phyloP scores from a whole-genome alignment of 2,797 vertebrate species.

The Gambelia wislizenii region DNA sequence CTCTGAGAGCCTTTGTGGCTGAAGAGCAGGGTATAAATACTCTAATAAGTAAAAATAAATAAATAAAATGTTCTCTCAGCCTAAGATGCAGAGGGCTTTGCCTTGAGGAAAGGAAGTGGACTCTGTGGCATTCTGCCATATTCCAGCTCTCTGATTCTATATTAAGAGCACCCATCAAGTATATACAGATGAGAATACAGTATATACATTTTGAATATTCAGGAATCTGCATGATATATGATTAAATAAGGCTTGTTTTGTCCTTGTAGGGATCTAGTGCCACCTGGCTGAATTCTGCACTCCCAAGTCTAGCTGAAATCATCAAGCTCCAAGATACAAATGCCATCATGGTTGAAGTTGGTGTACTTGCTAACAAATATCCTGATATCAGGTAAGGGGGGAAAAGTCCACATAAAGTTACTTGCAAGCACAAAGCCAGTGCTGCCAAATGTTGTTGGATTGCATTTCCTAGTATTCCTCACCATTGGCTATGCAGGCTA shows the following conservation, averaged over 20 bases:
- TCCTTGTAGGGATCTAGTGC: constrained; percentile 79
- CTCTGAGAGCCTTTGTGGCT: too few relatives aligned
- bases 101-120: background rate
- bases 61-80: too few relatives aligned
- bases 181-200: background rate
- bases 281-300: constrained; percentile 74
- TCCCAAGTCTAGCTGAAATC: constrained; percentile 85
- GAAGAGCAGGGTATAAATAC: too few relatives aligned
- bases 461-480: too few relatives aligned
- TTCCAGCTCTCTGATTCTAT: background rate
- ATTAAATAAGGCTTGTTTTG: background rate
- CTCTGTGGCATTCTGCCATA: background rate
- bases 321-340: constrained; percentile 83
- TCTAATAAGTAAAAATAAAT: too few relatives aligned
- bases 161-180: background rate
- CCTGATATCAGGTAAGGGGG: constrained; percentile 88
- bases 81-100: background rate
- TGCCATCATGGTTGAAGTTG: constrained; percentile 87
- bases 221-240: background rate
- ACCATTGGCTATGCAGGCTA: too few relatives aligned
- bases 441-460: too few relatives aligned
- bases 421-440: background rate
- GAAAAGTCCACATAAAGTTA: background rate
- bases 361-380: constrained; percentile 76
- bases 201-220: background rate